phyloP scores from a whole-genome alignment of 2,113 vertebrate species.

The Cyanistes caeruleus region DNA sequence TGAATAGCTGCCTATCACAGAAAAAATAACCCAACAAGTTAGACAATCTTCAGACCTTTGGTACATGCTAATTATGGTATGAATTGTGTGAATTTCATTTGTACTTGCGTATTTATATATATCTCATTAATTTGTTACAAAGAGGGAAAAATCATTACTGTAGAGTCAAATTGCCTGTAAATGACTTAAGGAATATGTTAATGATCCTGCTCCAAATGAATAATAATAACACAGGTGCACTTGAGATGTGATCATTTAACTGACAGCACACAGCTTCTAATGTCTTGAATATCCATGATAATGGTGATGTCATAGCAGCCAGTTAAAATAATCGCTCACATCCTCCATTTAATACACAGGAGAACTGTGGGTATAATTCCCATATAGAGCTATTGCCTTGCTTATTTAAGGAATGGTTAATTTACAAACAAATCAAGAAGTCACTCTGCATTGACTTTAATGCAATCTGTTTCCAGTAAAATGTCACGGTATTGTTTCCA shows the following conservation, averaged over 20 bases:
- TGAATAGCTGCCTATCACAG: background rate
- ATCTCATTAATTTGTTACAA: slow-evolving; percentile 76
- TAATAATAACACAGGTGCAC: slow-evolving; percentile 82
- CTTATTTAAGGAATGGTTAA: slow-evolving; percentile 72
- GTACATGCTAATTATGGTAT: slow-evolving; percentile 35
- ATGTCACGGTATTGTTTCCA: background rate
- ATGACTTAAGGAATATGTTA: slow-evolving; percentile 80
- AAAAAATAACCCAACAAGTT: background rate
- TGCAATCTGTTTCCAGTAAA: slow-evolving; percentile 49
- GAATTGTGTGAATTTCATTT: slow-evolving; percentile 66
- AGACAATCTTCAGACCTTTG: slow-evolving; percentile 32
- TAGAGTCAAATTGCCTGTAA: slow-evolving; percentile 78
- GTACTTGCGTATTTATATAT: slow-evolving; percentile 61
- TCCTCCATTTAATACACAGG: slow-evolving; percentile 66
- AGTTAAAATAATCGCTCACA: slow-evolving; percentile 66
- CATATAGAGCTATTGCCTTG: slow-evolving; percentile 29
- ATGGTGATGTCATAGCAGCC: slow-evolving; percentile 74
- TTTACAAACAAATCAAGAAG: slow-evolving; percentile 69
- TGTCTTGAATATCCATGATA: slow-evolving; percentile 76
- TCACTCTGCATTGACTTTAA: slow-evolving; percentile 47
- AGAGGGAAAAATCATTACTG: slow-evolving; percentile 72
- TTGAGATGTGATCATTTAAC: slow-evolving; percentile 79
- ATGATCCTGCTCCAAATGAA: slow-evolving; percentile 76
- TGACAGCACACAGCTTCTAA: slow-evolving; percentile 79
- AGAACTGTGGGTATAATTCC: slow-evolving; percentile 62